Evolutionary conservation across 1,140 invertebrate species (phyloP).

Genomic region (Scaptomyza pallida): DNA sequence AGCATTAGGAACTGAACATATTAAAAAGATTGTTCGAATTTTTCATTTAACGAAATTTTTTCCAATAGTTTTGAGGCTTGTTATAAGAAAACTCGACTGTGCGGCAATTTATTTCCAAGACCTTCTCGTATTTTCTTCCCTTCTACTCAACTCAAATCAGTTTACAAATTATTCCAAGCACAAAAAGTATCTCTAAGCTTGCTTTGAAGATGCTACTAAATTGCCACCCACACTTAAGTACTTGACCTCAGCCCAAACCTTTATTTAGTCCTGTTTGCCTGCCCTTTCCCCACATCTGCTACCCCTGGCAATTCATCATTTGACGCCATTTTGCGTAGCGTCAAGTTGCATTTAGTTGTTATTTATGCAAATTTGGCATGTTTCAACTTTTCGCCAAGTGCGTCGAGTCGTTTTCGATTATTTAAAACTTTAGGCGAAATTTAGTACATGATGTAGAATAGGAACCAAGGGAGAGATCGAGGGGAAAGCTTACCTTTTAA

Average conservation of each 20-base stretch:
- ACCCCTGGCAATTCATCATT: conserved; percentile 64
- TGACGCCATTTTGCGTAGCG: conserved; percentile 71
- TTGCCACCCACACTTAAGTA: conserved; percentile 1
- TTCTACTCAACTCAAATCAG: background rate
- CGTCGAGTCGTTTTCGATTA: conserved; percentile 81
- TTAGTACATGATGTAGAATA: conserved; percentile 47
- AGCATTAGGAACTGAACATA: too few species aligned
- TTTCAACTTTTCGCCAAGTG: conserved; percentile 78
- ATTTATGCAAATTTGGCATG: conserved; percentile 83
- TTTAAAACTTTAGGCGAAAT: conserved; percentile 77
- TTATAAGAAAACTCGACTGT: too few species aligned
- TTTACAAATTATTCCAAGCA: background rate
- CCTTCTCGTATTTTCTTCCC: too few species aligned
- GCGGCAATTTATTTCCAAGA: too few species aligned
- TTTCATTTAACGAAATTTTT: too few species aligned
- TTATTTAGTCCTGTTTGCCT: conserved; percentile 8
- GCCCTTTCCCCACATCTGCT: conserved; percentile 2
- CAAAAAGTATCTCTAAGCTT: conserved; percentile 1
- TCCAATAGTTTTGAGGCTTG: too few species aligned
- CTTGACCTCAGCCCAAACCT: background rate
- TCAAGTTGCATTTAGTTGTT: conserved; percentile 81
- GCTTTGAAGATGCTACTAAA: background rate
- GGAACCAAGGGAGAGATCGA: too few species aligned
- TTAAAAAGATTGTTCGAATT: too few species aligned
- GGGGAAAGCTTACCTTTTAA: conserved; percentile 55